Evolutionary conservation across 2,113 vertebrate genomes (phyloP), one percentile per base, ranked within the genome.

Genomic region (Smithornis capensis): DNA sequence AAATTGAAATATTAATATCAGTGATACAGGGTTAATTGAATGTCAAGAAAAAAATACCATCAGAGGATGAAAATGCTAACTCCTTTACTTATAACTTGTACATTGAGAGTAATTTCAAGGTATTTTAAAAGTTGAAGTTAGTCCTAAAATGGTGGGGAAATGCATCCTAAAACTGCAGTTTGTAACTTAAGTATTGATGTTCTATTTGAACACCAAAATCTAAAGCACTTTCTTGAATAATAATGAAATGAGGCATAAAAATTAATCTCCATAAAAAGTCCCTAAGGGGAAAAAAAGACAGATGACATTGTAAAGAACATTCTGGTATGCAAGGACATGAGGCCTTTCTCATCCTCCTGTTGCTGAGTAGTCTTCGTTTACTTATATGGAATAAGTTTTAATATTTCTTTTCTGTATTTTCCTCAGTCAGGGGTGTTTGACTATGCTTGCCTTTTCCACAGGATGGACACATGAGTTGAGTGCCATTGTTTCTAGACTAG

Each of bases 11-110:
- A 92, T 78, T 96, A 90, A 78, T 97, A 73, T 95, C 81, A 64
- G 44, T 73, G 65, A 57, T 87, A 90, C 74, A 92, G 90, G 83
- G 95, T 98, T 96, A 97, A 97, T 96, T 94, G 81, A 97, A 97
- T 82, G 94, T 82, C 88, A 94, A 91, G 45, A 89, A 91, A 87
- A 90, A 95, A 96, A 94, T 91, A 88, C 74, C 63, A 79, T 62
- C 44, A 40, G 85, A 83, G 85, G 65, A 53, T 86, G 91, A 93
- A 84, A 93, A 73, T 47, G 59, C 71, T 79, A 91, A 92, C 14
- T 92, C 64, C 73, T 96, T 92, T 74, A 47, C 89, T 84, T 78
- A 57, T 91, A 80, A 71, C 56, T 90, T 90, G 35, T 71, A 35
- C 6, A 4, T 40, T 90, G 74, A 89, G 14, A 70, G 64, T 88